Percentiles rank a stretch among this genome's conserved stretches.
Conservation (phyloP, 30 jellyfish, hydroid and myxozoan genomes). For the Turritopsis rubra region DNA sequence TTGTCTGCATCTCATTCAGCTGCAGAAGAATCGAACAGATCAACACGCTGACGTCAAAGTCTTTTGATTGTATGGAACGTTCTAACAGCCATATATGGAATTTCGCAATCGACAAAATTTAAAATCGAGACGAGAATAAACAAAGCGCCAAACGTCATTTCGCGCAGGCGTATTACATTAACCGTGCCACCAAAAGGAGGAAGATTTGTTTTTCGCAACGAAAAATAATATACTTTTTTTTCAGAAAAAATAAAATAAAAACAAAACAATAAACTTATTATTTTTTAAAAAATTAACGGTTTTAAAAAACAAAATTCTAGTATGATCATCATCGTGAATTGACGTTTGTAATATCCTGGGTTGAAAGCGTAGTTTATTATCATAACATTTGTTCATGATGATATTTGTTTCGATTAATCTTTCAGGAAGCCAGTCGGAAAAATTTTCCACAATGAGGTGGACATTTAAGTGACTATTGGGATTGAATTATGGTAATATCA, state of each 20-base stretch:
- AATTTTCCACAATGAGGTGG: too few species aligned
- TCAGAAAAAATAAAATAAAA: not conserved
- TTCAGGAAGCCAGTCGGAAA: too few species aligned
- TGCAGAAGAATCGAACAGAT: conserved; percentile 14
- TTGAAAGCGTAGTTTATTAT: not conserved
- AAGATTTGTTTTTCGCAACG: not conserved
- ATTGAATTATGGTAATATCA: too few species aligned
- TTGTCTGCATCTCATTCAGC: conserved; percentile 23
- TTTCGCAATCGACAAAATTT: conserved; percentile 7
- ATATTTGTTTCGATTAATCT: too few species aligned
- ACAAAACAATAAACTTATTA: not conserved
- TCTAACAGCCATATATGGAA: conserved; percentile 16
- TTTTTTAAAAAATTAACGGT: not conserved
- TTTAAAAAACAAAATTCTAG: not conserved
- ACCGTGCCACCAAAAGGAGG: not conserved
- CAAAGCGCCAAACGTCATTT: conserved; percentile 10
- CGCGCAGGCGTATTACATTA: conserved; percentile 4
- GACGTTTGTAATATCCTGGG: not conserved
- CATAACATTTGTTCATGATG: not conserved
- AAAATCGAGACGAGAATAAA: not conserved
- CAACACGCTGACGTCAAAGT: conserved; percentile 24
- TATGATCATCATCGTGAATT: too few species aligned
- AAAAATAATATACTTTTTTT: too few species aligned
- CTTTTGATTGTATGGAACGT: conserved; percentile 9
- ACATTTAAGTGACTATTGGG: too few species aligned